Percentiles rank a stretch among this genome's conserved stretches.
phyloP scores from a whole-genome alignment of 92 coral and sea anemone species.

The Montipora capitata region DNA sequence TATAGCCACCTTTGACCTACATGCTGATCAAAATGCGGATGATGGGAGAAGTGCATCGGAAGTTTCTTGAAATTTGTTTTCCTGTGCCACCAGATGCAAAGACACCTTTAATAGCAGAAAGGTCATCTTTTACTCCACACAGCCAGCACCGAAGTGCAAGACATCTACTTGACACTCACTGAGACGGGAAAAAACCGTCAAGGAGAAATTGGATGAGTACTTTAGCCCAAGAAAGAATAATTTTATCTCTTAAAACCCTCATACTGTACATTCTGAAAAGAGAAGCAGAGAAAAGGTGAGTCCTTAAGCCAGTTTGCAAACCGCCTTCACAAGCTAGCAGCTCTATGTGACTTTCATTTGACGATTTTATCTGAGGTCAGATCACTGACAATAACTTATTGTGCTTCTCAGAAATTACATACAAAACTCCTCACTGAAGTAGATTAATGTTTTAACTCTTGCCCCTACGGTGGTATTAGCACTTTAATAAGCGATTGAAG shows the following conservation, averaged over 20 bases:
- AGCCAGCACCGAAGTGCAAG: conserved; percentile 36
- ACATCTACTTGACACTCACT: neutral
- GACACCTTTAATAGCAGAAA: too few relatives aligned
- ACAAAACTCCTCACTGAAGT: conserved; percentile 18
- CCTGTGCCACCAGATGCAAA: too few relatives aligned
- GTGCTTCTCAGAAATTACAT: conserved; percentile 12
- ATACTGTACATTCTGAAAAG: conserved; percentile 13
- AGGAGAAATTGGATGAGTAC: too few relatives aligned
- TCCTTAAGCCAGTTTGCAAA: conserved; percentile 12
- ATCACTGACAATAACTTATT: conserved; percentile 43
- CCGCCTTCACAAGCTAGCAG: conserved; percentile 10
- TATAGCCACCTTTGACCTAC: too few relatives aligned
- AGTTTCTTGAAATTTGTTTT: too few relatives aligned
- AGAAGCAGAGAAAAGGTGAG: conserved; percentile 34
- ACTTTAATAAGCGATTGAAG: too few relatives aligned
- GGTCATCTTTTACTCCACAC: neutral
- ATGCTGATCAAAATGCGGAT: too few relatives aligned
- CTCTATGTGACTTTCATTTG: conserved; percentile 43
- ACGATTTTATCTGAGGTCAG: conserved; percentile 47
- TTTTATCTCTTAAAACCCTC: neutral
- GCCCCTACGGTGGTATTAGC: too few relatives aligned
- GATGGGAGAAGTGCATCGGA: too few relatives aligned
- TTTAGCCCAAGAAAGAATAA: neutral
- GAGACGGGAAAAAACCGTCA: too few relatives aligned
- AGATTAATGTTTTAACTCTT: too few relatives aligned